Evolutionary conservation across 2,113 vertebrate genomes (phyloP), one percentile per base, ranked within the genome.

Genomic region (Pongo abelii): DNA sequence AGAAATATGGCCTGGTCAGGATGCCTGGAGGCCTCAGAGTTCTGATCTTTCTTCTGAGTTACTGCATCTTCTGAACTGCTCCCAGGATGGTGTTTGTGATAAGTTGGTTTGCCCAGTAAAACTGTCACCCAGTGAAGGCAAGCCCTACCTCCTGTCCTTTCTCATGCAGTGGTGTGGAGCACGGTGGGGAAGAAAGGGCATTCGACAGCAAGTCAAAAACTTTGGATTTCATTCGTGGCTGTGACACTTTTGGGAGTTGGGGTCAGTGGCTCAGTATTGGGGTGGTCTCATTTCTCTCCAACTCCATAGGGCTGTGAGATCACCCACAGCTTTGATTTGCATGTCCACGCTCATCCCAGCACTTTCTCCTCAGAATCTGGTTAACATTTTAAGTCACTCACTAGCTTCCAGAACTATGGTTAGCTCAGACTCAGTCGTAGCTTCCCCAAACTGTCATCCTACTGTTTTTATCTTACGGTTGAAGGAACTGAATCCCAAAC

Each of bases 101-200:
- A 35, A 32, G 27, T 18, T 32, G 16, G 10, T 43, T 43, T 20
- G 35, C 17, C 38, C 7, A 25, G 35, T 25, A 52, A 52, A 32
- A 30, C 16, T 25, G 17, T 32, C 10, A 5, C 32, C 55, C 9
- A 0, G 7, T 5, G 6, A 40, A 48, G 84, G 12, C 14, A 57
- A 46, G n/a, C 14, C 11, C 75, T 8, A 1, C 3, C 61, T 85
- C 69, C 43, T 16, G 38, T 35, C 27, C 14, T 69, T 46, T 23
- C 67, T 52, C 59, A 18, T 0, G 1, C 2, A 38, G 0, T 7
- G 0, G 1, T 11, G 12, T 10, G 46, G n/a, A 43, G 18, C 0
- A 0, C 35, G 30, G 23, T 10, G 2, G 0, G 17, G 38, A 43
- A 25, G 48, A 22, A 25, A 9, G 72, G 40, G 23, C 20, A 5